Percentiles rank a stretch among this genome's conserved stretches.
Conservation (phyloP, 35 echinoderm and acorn worm species). For the Lytechinus variegatus region DNA sequence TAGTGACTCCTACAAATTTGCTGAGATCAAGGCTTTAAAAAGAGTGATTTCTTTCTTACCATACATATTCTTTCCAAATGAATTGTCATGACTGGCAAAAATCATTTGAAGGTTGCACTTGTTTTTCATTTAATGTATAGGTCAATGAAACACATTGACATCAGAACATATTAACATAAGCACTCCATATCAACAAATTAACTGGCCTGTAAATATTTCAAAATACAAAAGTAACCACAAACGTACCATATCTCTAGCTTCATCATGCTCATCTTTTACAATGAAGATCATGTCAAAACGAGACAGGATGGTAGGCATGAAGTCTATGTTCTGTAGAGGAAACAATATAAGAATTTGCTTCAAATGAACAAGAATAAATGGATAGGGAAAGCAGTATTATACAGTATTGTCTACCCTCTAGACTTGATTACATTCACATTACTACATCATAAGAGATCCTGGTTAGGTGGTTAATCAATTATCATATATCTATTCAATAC, state of each 20-base stretch:
- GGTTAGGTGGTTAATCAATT: no score
- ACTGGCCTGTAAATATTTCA: neutral
- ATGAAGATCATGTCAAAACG: slow-evolving; percentile 99
- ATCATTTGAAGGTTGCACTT: neutral
- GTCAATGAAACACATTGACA: neutral
- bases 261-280: slow-evolving; percentile 98
- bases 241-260: slow-evolving; percentile 91
- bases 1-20: no score
- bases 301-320: slow-evolving; percentile 99
- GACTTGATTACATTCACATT: no score
- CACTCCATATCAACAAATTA: no score
- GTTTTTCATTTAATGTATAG: neutral
- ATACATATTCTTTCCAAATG: neutral
- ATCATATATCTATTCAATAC: no score
- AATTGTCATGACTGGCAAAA: neutral
- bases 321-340: slow-evolving; percentile 92
- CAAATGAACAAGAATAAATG: no score
- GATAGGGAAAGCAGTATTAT: no score
- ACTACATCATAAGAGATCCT: no score
- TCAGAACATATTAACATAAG: neutral
- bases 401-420: no score
- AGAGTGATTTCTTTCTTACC: neutral
- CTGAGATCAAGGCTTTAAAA: no score
- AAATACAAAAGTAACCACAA: neutral
- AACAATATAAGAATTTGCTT: neutral